Percentiles rank a stretch among this genome's conserved stretches.
These are phyloP conservation scores for Anorthoa munda DNA, from an alignment of 2,888 invertebrate species.

Conservation along the genomic window DNA sequence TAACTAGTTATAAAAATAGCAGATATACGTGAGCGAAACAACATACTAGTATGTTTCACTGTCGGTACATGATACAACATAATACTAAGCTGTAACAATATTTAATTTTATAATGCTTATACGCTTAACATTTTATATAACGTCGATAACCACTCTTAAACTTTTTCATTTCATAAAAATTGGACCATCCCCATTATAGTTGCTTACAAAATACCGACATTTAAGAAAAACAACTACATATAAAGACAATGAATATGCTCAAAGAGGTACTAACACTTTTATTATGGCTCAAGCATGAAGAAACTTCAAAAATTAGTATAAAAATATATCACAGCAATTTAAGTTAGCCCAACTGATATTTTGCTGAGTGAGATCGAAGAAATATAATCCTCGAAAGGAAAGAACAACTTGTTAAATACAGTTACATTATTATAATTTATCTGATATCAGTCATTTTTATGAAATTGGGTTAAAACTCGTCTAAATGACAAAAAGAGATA, in stretches of 20 bases:
- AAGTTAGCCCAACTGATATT: constrained; percentile 82
- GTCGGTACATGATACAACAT: constrained; percentile 49
- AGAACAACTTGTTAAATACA: constrained; percentile 68
- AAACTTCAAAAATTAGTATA: constrained; percentile 84
- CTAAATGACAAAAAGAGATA: constrained; percentile 64
- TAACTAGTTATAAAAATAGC: constrained; percentile 58
- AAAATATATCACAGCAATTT: constrained; percentile 90
- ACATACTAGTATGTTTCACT: constrained; percentile 41
- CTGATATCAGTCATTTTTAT: constrained; percentile 71
- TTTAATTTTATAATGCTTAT: constrained; percentile 33
- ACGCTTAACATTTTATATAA: constrained; percentile 36
- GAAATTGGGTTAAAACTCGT: constrained; percentile 66
- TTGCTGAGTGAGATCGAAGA: constrained; percentile 69
- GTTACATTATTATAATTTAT: constrained; percentile 74
- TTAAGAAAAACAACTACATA: constrained; percentile 77
- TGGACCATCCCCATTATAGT: constrained; percentile 80
- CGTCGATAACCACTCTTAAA: constrained; percentile 40
- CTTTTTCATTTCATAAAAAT: constrained; percentile 66
- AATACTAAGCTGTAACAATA: constrained; percentile 40
- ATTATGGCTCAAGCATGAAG: constrained; percentile 78
- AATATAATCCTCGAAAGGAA: constrained; percentile 71
- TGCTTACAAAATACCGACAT: constrained; percentile 74
- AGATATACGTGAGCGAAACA: constrained; percentile 50
- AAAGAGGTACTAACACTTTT: constrained; percentile 77
- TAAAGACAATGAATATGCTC: constrained; percentile 74